Evolutionary conservation across 2,888 invertebrate genomes (phyloP), one percentile per base, ranked within the genome.

Genomic region (Zonitis immaculata): DNA sequence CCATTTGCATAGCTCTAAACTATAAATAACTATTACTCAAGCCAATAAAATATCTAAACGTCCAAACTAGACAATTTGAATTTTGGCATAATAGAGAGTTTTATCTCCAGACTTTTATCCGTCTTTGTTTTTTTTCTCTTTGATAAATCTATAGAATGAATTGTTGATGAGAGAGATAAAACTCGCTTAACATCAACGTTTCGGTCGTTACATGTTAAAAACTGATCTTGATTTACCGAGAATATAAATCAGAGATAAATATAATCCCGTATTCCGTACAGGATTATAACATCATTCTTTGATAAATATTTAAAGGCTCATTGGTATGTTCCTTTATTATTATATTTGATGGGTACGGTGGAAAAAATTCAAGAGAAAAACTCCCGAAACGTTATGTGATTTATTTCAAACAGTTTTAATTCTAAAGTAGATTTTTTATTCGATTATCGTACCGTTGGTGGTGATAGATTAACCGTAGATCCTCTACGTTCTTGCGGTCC

Each of bases 401-500:
- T 32, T 32, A 4, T 32, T 32, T 14, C 4, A 32, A 32, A 14
- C 6, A 4, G 22, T 22, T n/a, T n/a, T n/a, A n/a, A n/a, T n/a
- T n/a, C n/a, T n/a, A n/a, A n/a, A n/a, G n/a, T n/a, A n/a, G n/a
- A n/a, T n/a, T n/a, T n/a, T n/a, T n/a, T n/a, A n/a, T n/a, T n/a
- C n/a, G n/a, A n/a, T n/a, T n/a, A 8, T 44, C 86, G 85, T 85
- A 93, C 93, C 81, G 91, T 89, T 63, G 92, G 91, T 63, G 92
- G 92, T 56, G 92, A 92, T 56, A 92, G 80, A 78, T 92, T 91
- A 62, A 89, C 87, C 56, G 87, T 86, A 11, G 91, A 91, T 51
- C 87, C 87, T 49, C 91, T 85, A 58, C 92, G 83, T 73, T 94
- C 92, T 71, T 93, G 92, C 0, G 93, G 91, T 18, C 92, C 93